These are phyloP conservation scores for Otus sunia DNA, from an alignment of 2,113 vertebrate species.

Conservation along the genomic window DNA sequence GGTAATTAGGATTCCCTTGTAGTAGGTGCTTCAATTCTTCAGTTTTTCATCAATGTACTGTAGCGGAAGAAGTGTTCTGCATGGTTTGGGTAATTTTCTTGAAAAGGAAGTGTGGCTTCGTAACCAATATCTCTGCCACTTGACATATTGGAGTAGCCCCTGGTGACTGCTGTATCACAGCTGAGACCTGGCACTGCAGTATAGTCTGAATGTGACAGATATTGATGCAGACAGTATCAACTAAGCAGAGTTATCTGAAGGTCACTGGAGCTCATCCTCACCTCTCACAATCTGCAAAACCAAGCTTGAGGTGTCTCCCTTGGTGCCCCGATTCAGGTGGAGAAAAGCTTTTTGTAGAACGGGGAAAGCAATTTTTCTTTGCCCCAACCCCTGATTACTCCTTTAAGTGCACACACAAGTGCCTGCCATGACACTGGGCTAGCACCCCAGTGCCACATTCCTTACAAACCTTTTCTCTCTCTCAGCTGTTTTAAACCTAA, in stretches of 20 bases:
- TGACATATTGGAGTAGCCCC: not conserved
- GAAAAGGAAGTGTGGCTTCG: not conserved
- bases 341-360: not conserved
- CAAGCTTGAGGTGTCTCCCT: not conserved
- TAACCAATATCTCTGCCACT: not conserved
- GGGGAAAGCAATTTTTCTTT: not conserved
- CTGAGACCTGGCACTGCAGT: not conserved
- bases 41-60: not conserved
- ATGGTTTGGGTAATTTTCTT: not conserved
- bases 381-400: not conserved
- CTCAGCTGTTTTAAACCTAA: not conserved
- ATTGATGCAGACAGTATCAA: not conserved
- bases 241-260: not conserved
- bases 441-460: rapidly evolving
- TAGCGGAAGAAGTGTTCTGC: not conserved
- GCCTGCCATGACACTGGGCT: rapidly evolving
- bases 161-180: not conserved
- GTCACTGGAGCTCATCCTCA: not conserved
- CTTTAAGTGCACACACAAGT: not conserved
- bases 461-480: not conserved
- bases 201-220: not conserved
- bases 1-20: not conserved
- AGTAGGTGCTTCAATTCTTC: not conserved
- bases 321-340: not conserved
- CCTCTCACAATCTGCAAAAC: not conserved